Evolutionary conservation across 2,888 invertebrate genomes (phyloP).

Genomic region (Rotaria sp.): DNA sequence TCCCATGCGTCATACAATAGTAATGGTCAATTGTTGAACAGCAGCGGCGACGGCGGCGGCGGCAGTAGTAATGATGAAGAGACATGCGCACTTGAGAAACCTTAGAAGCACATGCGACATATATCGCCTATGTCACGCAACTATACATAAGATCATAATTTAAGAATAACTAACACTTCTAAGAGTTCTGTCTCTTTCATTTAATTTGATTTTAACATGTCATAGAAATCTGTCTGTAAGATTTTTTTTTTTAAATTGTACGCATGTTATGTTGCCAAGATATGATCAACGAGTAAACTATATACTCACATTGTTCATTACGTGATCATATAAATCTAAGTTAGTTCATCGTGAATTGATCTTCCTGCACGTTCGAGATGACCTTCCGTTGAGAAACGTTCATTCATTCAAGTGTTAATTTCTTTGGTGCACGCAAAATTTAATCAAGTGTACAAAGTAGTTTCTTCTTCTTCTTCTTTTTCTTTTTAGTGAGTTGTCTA

Average conservation of each 20-base stretch:
- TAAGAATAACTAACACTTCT: conserved; percentile 9
- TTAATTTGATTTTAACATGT: background rate
- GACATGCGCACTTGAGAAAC: background rate
- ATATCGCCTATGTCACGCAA: conserved; percentile 12
- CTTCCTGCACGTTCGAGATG: background rate
- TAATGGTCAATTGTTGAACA: background rate
- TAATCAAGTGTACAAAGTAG: background rate
- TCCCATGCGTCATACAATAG: conserved; percentile 10
- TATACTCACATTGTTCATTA: background rate
- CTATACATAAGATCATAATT: background rate
- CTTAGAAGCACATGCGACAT: background rate
- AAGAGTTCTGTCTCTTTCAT: background rate
- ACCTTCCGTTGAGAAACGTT: background rate
- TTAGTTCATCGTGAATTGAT: background rate
- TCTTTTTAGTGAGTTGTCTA: background rate
- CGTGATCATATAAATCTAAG: background rate
- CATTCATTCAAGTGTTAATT: background rate
- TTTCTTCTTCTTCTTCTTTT: background rate
- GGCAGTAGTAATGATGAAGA: background rate
- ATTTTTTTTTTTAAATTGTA: no score
- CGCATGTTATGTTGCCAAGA: no score
- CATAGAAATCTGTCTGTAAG: no score
- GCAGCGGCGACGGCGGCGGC: background rate
- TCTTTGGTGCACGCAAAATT: background rate
- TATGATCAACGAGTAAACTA: background rate